These are phyloP conservation scores for Physeter macrocephalus DNA, from an alignment of 2,113 vertebrate species.

Conservation along the genomic window DNA sequence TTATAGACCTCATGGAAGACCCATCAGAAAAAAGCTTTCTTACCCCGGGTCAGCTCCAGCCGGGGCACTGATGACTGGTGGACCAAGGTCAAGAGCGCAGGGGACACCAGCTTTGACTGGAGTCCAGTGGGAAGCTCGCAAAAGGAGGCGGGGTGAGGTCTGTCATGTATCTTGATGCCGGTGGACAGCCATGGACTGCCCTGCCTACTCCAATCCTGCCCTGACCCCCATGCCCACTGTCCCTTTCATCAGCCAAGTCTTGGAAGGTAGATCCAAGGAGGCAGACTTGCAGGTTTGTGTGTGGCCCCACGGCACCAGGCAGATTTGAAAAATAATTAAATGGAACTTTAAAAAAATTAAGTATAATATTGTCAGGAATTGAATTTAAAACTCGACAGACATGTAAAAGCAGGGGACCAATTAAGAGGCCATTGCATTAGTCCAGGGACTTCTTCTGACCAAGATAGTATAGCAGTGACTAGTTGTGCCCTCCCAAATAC, in stretches of 20 bases:
- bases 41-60: neutral
- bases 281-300: accelerated
- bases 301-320: too few species aligned
- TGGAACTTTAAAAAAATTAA: neutral
- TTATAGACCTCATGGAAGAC: neutral
- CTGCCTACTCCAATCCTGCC: neutral
- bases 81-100: neutral
- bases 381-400: neutral
- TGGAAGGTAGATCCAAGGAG: neutral
- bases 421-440: neutral
- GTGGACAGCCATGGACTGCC: neutral
- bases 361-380: neutral
- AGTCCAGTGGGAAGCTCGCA: neutral
- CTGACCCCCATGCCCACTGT: accelerated
- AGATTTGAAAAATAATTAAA: neutral
- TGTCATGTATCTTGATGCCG: too few species aligned
- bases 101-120: neutral
- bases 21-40: neutral
- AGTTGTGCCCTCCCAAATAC: neutral
- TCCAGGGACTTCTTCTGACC: neutral
- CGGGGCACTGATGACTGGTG: accelerated
- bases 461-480: neutral
- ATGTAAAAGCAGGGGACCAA: neutral
- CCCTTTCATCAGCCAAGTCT: neutral
- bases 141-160: neutral